These are phyloP conservation scores for Andrena fulva DNA, from an alignment of 2,888 invertebrate genomes.

Conservation along the genomic window DNA sequence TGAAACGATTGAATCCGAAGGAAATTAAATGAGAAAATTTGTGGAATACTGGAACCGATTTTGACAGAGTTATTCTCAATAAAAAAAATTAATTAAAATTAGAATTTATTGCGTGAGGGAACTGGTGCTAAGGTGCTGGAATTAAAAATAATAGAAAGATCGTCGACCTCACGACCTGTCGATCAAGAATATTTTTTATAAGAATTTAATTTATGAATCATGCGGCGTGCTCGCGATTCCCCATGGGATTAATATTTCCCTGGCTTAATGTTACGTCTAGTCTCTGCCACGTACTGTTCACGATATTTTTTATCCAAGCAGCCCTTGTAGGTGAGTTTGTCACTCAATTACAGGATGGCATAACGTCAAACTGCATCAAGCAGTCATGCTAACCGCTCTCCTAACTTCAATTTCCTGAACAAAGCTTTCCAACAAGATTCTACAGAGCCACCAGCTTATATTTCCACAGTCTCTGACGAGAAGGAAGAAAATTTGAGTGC, in stretches of 20 bases:
- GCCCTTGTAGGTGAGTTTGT: too few relatives aligned
- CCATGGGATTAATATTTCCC: constrained; percentile 14
- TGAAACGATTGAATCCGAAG: background rate
- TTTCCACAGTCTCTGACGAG: too few relatives aligned
- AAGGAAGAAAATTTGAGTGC: background rate
- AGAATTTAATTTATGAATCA: constrained; percentile 50
- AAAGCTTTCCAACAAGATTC: too few relatives aligned
- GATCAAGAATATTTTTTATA: constrained; percentile 46
- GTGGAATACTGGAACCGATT: background rate
- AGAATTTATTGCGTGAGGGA: background rate
- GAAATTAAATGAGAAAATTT: background rate
- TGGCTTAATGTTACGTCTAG: background rate
- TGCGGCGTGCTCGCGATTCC: constrained; percentile 69
- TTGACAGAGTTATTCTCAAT: background rate
- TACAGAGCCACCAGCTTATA: too few relatives aligned
- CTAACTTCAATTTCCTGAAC: too few relatives aligned
- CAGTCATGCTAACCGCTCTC: too few relatives aligned
- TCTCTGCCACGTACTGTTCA: constrained; percentile 11
- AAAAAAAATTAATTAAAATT: background rate
- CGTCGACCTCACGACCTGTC: constrained; percentile 33
- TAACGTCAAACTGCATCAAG: too few relatives aligned
- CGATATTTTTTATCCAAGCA: too few relatives aligned
- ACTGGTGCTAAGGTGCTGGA: too few relatives aligned
- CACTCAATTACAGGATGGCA: too few relatives aligned
- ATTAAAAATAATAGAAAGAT: background rate